Evolutionary conservation across 2,797 vertebrate species (phyloP), one percentile per base, ranked within the genome.

Genomic region (Catamblyrhynchus diadema): DNA sequence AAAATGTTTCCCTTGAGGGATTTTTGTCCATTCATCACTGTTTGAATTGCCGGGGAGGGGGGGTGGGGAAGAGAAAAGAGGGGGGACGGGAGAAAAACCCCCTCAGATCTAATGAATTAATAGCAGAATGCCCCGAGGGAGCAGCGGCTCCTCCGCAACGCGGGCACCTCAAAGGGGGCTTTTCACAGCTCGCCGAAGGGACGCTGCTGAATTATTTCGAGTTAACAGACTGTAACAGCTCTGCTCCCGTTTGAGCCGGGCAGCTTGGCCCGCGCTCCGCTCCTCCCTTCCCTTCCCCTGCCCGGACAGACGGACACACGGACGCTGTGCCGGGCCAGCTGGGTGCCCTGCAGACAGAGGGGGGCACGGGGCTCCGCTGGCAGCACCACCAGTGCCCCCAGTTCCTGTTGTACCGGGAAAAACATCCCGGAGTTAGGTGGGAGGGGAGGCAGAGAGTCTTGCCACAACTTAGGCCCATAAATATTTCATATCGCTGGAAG

Each of bases 1-100:
- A 97, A 98, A 97, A 97, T 96, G 94, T 98, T 98, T 98, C 97
- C 97, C 97, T 96, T 96, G 97, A 96, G 97, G 97, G 97, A 96
- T 93, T 97, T 91, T 21, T 88, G 94, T 96, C 97, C 95, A 97
- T 98, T 97, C 97, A 97, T 97, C 95, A 94, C 93, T 95, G 96
- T 97, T 97, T 96, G 96, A 97, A 96, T 96, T 61, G 94, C 81
- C 94, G 5, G 93, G 81, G 92, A 86, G 51, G 28, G 73, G 74
- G 33, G 80, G 45, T 66, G 53, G 53, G 41, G 24, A 48, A 65
- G 51, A 33, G 35, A 67, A 64, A 60, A 81, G n/a, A 50, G 47
- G 33, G 83, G 47, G 79, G 62, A 35, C 48, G n/a, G 60, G 66
- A 50, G 35, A 28, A 14, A 16, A 81, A 81, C 42, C 4, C 8